phyloP scores from a whole-genome alignment of 2,113 vertebrate species.

The Macrotus californicus region DNA sequence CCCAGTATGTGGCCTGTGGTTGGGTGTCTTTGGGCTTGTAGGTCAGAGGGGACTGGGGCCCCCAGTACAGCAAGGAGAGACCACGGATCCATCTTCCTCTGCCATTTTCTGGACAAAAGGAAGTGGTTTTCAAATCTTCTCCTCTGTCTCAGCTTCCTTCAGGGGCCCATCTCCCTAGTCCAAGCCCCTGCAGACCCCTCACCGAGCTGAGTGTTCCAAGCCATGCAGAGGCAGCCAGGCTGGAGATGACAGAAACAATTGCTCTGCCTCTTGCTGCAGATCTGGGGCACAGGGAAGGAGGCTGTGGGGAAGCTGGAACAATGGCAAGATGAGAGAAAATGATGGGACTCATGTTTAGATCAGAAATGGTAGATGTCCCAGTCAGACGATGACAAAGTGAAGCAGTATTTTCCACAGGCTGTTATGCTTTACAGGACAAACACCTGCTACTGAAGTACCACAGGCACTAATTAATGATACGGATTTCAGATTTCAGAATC shows the following conservation, averaged over 20 bases:
- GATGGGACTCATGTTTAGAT: not conserved
- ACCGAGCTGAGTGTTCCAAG: slow-evolving; percentile 85
- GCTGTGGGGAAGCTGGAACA: slow-evolving; percentile 85
- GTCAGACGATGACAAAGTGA: not conserved
- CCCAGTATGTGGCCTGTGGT: slow-evolving; percentile 90
- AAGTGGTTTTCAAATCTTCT: not conserved
- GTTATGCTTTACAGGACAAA: not conserved
- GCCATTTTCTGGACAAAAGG: slow-evolving; percentile 78
- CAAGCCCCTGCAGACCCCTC: not conserved
- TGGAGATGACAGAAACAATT: slow-evolving; percentile 84
- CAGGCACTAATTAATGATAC: not conserved
- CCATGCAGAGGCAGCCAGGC: slow-evolving; percentile 89
- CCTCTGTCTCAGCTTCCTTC: not conserved
- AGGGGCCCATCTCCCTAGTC: not conserved
- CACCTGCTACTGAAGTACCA: not conserved
- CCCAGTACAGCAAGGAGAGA: slow-evolving; percentile 80
- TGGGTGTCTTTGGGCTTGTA: slow-evolving; percentile 89
- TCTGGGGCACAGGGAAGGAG: slow-evolving; percentile 87
- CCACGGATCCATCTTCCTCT: slow-evolving; percentile 80
- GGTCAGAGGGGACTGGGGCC: slow-evolving; percentile 84
- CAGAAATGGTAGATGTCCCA: not conserved
- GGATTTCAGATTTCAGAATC: not conserved
- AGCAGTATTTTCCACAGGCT: not conserved
- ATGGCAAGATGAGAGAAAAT: not conserved
- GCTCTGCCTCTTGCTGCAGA: slow-evolving; percentile 86